Evolutionary conservation across 1,140 invertebrate species (phyloP), one percentile per base, ranked within the genome.

Genomic region (Pseudomyrmex concolor): DNA sequence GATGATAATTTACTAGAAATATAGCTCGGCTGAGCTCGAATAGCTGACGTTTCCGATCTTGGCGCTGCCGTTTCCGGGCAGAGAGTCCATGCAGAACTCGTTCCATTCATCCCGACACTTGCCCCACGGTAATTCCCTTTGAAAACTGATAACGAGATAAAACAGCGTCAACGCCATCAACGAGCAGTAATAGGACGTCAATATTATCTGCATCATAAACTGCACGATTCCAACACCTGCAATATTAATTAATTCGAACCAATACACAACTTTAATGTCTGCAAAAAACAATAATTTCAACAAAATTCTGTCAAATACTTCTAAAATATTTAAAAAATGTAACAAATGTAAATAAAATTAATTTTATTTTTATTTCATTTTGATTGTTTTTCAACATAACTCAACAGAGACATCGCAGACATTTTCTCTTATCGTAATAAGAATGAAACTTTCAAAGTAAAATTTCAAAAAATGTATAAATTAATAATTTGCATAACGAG

Each of bases 141-240:
- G 94, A 89, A 97, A 97, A 68, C 96, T 97, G 87, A 95, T 94
- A 1, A 94, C 93, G 74, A 97, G 95, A 91, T 97, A 98, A 93
- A 96, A 97, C 9, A 98, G 87, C 9, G 97, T 97, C 86, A 97
- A 95, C 0, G 96, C 96, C 93, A 98, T 96, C 85, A 98, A 95
- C 3, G 96, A 95, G 88, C 97, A 97, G 92, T 98, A 98, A 92
- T 98, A 98, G 0, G 96, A 95, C 3, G 95, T 91, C 54, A 97
- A 19, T 34, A 19, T 62, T 22, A 77, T 3, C 48, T 66, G 22
- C 17, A 63, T 73, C 10, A 73, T 55, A 15, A 73, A 73, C 15
- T 73, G 71, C 8, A 34, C 71, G 9, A 73, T 60, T 10, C 71
- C 71, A 3, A 73, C 15, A 12, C 71, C 71, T 73, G 43, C 19